A percentile compares a stretch with the other conserved stretches of the same genome.
phyloP scores from a whole-genome alignment of 2,797 vertebrate genomes.

The Clarias laeviceps region DNA sequence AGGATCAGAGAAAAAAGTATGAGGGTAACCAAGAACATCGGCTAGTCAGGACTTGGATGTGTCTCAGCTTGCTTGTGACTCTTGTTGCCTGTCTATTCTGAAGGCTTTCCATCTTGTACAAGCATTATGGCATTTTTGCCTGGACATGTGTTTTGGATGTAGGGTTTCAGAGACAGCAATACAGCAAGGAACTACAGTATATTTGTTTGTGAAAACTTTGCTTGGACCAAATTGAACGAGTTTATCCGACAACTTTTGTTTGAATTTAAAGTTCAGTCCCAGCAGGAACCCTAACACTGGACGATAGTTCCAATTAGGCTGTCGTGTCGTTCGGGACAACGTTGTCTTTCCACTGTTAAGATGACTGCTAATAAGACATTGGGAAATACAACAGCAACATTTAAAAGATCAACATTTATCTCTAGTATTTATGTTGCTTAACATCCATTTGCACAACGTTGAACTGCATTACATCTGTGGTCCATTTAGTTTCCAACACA shows the following conservation, averaged over 20 bases:
- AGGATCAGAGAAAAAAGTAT: background rate
- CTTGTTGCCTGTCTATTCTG: background rate
- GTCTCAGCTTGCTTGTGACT: background rate
- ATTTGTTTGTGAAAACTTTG: background rate
- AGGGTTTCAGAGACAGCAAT: background rate
- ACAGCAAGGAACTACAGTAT: background rate
- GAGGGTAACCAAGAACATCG: background rate
- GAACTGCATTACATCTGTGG: too few relatives aligned
- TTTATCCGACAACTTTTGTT: background rate
- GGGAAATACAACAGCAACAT: too few relatives aligned
- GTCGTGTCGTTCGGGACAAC: too few relatives aligned
- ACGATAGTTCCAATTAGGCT: too few relatives aligned
- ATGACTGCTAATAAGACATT: too few relatives aligned
- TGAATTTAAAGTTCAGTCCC: background rate
- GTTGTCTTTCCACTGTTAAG: too few relatives aligned
- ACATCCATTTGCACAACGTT: too few relatives aligned
- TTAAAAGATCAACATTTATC: too few relatives aligned
- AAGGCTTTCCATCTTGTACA: background rate
- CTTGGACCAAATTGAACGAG: background rate
- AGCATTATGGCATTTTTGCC: background rate
- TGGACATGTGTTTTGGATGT: background rate
- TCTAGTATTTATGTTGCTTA: too few relatives aligned
- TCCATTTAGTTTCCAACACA: too few relatives aligned
- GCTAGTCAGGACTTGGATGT: background rate
- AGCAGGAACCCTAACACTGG: too few relatives aligned